phyloP scores from a whole-genome alignment of 2,113 vertebrate species.

The Trematocara stigmaticum region DNA sequence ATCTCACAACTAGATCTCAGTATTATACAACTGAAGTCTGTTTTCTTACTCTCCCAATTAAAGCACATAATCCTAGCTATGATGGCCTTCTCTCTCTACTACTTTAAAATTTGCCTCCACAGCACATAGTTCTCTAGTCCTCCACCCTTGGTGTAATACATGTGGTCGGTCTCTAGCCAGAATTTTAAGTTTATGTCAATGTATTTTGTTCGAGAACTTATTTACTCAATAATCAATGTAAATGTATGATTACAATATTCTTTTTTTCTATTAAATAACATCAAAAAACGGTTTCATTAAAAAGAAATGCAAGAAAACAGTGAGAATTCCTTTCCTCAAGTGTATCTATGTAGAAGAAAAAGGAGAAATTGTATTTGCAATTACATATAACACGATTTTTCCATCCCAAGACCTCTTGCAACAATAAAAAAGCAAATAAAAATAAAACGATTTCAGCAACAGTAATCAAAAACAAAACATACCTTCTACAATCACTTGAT shows the following conservation, averaged over 20 bases:
- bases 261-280: rapidly evolving
- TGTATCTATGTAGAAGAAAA: neutral
- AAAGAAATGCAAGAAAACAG: neutral
- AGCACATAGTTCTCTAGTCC: neutral
- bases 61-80: neutral
- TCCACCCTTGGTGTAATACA: neutral
- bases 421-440: neutral
- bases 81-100: neutral
- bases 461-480: neutral
- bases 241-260: neutral
- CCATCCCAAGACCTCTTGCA: neutral
- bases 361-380: neutral
- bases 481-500: neutral
- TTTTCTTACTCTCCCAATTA: neutral
- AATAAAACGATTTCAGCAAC: neutral
- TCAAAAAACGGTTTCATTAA: neutral
- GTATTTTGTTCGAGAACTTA: neutral
- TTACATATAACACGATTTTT: rapidly evolving
- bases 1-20: neutral
- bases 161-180: neutral
- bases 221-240: neutral
- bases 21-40: neutral
- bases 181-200: neutral
- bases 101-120: neutral
- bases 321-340: rapidly evolving